Evolutionary conservation across 2,113 vertebrate genomes (phyloP).

Genomic region (Gobius niger): DNA sequence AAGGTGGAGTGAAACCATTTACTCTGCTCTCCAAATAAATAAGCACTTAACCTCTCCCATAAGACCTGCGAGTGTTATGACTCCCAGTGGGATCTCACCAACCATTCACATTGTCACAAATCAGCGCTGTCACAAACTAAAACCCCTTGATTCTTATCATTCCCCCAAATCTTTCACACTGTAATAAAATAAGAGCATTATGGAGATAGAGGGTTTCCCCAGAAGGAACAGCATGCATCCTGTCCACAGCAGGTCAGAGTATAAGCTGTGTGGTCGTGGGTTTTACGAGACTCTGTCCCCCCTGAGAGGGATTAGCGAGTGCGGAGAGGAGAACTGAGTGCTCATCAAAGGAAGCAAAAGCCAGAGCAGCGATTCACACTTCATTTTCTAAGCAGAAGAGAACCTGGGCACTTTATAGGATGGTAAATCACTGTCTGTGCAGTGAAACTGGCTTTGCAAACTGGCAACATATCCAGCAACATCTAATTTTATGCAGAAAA

Average conservation of each 20-base stretch:
- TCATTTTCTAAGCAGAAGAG: conserved; percentile 53
- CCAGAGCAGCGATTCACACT: conserved; percentile 61
- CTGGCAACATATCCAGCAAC: background rate
- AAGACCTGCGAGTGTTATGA: conserved; percentile 54
- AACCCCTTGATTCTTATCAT: conserved; percentile 29
- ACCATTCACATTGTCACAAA: conserved; percentile 61
- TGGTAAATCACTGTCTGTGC: conserved; percentile 58
- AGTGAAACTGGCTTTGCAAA: conserved; percentile 10
- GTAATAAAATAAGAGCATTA: conserved; percentile 28
- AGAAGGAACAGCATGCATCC: conserved; percentile 23
- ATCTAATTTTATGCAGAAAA: too few species aligned
- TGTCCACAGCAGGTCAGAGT: conserved; percentile 41
- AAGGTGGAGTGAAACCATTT: conserved; percentile 69
- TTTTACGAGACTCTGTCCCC: conserved; percentile 65
- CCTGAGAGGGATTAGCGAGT: conserved; percentile 61
- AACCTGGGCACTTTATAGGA: conserved; percentile 59
- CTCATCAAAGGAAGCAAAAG: conserved; percentile 65
- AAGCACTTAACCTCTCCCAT: conserved; percentile 75
- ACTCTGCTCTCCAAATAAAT: conserved; percentile 73
- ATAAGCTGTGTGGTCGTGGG: conserved; percentile 53
- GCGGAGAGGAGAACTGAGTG: conserved; percentile 57
- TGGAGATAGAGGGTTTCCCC: conserved; percentile 17
- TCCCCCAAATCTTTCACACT: conserved; percentile 13
- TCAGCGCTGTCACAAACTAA: conserved; percentile 38
- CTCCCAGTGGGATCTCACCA: conserved; percentile 52